phyloP scores from a whole-genome alignment of 1,140 invertebrate species.

The Aphidius gifuensis region DNA sequence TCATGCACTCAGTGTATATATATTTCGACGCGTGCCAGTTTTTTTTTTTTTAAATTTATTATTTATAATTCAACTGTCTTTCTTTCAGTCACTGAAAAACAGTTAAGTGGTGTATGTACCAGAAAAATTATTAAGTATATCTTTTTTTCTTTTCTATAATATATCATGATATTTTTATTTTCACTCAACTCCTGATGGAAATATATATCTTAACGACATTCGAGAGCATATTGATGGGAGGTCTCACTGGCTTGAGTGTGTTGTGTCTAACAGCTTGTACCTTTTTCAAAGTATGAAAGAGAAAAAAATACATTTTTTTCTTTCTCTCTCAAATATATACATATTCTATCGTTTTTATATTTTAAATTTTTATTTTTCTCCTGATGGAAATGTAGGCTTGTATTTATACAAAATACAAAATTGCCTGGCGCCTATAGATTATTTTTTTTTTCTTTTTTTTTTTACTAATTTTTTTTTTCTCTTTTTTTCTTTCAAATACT shows the following conservation, averaged over 20 bases:
- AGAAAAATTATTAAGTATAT: too few relatives aligned
- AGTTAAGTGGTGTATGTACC: conserved; percentile 15
- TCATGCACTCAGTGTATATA: conserved; percentile 36
- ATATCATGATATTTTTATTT: too few relatives aligned
- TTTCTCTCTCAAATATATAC: background rate
- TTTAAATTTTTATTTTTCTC: too few relatives aligned
- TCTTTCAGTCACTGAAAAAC: background rate
- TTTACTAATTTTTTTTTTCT: background rate
- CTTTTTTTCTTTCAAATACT: background rate
- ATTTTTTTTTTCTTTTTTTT: background rate
- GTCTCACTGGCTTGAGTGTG: conserved; percentile 46
- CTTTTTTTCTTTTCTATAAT: too few relatives aligned
- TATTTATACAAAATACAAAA: too few relatives aligned
- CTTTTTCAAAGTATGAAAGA: conserved; percentile 18
- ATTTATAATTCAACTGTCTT: too few relatives aligned
- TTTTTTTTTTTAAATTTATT: too few relatives aligned
- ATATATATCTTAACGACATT: conserved; percentile 49
- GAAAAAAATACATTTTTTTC: background rate
- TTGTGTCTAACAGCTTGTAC: conserved; percentile 49
- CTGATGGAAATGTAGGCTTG: too few relatives aligned
- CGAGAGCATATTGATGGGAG: conserved; percentile 48
- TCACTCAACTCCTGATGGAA: conserved; percentile 28
- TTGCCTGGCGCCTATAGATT: background rate
- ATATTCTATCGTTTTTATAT: background rate
- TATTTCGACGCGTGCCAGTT: conserved; percentile 26